Base-by-base conservation (phyloP, 2,113 vertebrate species). In the Aptenodytes patagonicus region DNA sequence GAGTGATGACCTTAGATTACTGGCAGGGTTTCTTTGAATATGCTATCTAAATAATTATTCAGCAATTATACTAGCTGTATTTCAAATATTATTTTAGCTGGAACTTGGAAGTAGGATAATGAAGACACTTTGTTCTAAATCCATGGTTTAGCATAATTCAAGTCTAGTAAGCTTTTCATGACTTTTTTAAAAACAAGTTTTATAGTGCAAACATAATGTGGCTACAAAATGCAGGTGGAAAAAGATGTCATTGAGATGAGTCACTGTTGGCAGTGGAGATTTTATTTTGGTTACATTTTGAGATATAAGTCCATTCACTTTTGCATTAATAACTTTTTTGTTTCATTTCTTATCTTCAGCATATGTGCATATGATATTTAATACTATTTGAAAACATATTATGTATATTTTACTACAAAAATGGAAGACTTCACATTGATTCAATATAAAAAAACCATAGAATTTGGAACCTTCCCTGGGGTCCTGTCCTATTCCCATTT, bases 401-500 rank as follows among this genome's bases (percentile, higher is more conserved):
- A 22, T 25, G 2, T 49, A 4, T 49, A 24, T 49, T 75, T 92
- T 73, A 38, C 13, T 72, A 32, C 6, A 49, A 52, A 89, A 92
- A 81, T 38, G 0, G 25, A 66, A 81, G 40, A n/a, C 29, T 87
- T 86, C 38, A 54, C 16, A 28, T 70, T 54, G 58, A 21, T 90
- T 81, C 51, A 70, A 10, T 47, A 44, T 32, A 31, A 8, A 26
- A 19, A 20, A 10, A 5, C 3, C 1, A 9, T 1, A 88, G 28
- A 75, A 89, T 83, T 90, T 84, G 61, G 85, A 83, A 47, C 62
- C 44, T 83, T 93, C 94, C 88, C 90, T 64, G 21, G 66, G 11
- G 76, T 80, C 49, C 66, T 95, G 93, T 90, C 91, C 89, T 95
- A 73, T 86, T 93, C 91, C 29, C 60, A 46, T 83, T 95, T 86